Evolutionary conservation across 2,797 vertebrate genomes (phyloP).

Genomic region (Perodicticus potto): DNA sequence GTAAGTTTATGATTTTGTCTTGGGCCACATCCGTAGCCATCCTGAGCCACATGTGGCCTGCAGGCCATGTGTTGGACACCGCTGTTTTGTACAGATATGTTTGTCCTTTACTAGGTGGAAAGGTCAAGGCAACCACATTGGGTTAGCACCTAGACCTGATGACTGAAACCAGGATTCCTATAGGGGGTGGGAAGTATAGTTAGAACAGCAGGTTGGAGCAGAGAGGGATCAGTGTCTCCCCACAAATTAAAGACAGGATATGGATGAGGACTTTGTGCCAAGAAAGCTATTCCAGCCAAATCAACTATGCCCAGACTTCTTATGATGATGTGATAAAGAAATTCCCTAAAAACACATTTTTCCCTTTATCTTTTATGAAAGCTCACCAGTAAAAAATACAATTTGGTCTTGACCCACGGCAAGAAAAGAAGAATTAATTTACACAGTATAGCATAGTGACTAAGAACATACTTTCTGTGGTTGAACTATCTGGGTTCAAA

Average conservation of each 20-base stretch:
- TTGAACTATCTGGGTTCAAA: background rate
- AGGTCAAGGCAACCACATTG: background rate
- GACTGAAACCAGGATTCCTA: background rate
- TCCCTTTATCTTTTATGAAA: conserved; percentile 39
- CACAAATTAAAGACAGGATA: background rate
- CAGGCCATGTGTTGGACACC: too few relatives aligned
- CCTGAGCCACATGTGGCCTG: too few relatives aligned
- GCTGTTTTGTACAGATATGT: background rate
- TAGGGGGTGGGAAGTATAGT: background rate
- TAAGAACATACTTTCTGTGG: background rate
- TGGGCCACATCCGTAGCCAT: too few relatives aligned
- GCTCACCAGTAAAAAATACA: background rate
- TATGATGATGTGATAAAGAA: conserved; percentile 28
- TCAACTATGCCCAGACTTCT: background rate
- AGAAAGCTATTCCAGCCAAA: background rate
- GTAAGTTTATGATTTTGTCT: too few relatives aligned
- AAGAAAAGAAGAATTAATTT: background rate
- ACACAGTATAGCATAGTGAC: background rate
- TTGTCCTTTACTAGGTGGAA: background rate
- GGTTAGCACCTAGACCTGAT: background rate
- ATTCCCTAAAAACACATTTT: background rate
- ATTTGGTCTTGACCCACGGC: background rate
- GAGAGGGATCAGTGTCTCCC: background rate
- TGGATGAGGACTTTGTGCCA: background rate
- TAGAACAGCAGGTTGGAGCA: background rate